phyloP scores from a whole-genome alignment of 2,797 vertebrate species.

The Sebastes cheni region DNA sequence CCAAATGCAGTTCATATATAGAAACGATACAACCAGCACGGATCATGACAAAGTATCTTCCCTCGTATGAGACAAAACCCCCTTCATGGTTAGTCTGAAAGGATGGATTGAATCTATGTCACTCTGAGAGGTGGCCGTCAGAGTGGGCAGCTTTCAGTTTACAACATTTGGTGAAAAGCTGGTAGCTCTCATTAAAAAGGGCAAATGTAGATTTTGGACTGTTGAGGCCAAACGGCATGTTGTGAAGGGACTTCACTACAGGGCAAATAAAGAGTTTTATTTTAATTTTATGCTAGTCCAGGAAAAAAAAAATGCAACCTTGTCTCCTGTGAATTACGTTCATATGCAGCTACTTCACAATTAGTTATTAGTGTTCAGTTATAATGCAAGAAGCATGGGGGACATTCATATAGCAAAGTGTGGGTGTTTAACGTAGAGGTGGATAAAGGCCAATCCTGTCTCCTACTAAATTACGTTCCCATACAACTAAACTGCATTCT shows the following conservation, averaged over 20 bases:
- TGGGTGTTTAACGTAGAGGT: background rate
- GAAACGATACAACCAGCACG: slow-evolving; percentile 86
- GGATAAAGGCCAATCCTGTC: background rate
- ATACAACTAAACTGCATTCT: no score
- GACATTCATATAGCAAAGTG: background rate
- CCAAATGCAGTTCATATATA: slow-evolving; percentile 85
- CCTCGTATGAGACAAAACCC: slow-evolving; percentile 88
- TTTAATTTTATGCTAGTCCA: background rate
- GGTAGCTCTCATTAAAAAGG: slow-evolving; percentile 72
- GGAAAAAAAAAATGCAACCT: slow-evolving; percentile 31
- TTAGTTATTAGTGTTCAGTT: background rate
- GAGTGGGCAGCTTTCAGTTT: slow-evolving; percentile 62
- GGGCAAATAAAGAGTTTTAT: slow-evolving; percentile 17
- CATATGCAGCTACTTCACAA: slow-evolving; percentile 27
- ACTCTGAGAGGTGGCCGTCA: slow-evolving; percentile 69
- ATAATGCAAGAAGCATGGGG: background rate
- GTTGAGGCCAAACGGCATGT: slow-evolving; percentile 67
- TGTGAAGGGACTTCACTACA: slow-evolving; percentile 47
- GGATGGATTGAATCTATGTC: slow-evolving; percentile 65
- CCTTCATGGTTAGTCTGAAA: slow-evolving; percentile 76
- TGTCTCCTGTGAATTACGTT: slow-evolving; percentile 53
- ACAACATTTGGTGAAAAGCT: slow-evolving; percentile 36
- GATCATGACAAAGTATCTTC: slow-evolving; percentile 86
- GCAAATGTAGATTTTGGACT: slow-evolving; percentile 78
- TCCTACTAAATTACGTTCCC: no score